Percentiles rank a stretch among this genome's conserved stretches.
These are phyloP conservation scores for Nasua narica DNA, from an alignment of 2,797 vertebrate species.

Conservation along the genomic window DNA sequence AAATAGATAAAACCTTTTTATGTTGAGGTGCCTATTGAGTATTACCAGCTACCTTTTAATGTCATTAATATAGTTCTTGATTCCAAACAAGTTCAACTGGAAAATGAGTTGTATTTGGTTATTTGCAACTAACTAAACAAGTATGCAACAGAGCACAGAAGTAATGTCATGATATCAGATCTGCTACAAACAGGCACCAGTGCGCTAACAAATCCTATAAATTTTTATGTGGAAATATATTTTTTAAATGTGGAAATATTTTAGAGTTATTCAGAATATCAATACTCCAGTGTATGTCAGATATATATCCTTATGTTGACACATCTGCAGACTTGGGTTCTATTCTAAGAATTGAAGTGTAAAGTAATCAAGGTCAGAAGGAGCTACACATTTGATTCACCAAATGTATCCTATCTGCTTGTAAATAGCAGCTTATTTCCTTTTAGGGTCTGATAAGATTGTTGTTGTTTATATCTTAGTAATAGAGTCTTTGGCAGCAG, in stretches of 20 bases:
- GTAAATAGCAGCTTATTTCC: conserved; percentile 64
- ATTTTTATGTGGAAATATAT: conserved; percentile 34
- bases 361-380: conserved; percentile 50
- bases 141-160: neutral
- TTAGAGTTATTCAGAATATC: neutral
- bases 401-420: conserved; percentile 70
- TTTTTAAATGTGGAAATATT: neutral
- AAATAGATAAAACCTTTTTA: neutral
- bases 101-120: conserved; percentile 35
- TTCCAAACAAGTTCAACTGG: neutral
- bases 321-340: conserved; percentile 42
- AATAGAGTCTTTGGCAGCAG: conserved; percentile 50
- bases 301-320: neutral
- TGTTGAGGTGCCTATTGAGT: neutral
- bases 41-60: neutral
- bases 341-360: conserved; percentile 62
- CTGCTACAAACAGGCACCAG: neutral
- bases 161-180: neutral
- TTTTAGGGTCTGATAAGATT: conserved; percentile 56
- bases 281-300: neutral
- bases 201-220: neutral
- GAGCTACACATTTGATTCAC: conserved; percentile 57
- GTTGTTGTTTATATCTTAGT: conserved; percentile 29
- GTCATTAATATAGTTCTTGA: neutral
- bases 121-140: conserved; percentile 19